Evolutionary conservation across 2,797 vertebrate genomes (phyloP).

Genomic region (Galagoides demidoff): DNA sequence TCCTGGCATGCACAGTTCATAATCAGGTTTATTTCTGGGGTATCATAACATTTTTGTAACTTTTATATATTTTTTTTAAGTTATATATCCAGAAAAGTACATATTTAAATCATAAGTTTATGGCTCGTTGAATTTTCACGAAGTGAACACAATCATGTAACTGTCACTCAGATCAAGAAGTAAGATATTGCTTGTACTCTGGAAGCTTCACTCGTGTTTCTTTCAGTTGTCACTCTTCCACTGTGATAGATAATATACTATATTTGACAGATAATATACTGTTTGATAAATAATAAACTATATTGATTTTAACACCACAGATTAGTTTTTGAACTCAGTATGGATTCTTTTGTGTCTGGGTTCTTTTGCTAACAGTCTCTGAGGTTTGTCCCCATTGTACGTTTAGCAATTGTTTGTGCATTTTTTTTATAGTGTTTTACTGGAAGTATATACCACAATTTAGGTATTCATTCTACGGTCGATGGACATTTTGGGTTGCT

Average conservation of each 20-base stretch:
- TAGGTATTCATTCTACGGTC: not conserved
- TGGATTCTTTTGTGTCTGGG: not conserved
- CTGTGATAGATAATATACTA: not conserved
- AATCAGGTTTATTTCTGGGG: not conserved
- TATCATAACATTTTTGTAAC: not conserved
- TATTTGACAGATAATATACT: not conserved
- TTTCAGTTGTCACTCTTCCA: not conserved
- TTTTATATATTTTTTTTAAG: constrained; percentile 2
- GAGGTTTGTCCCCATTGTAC: not conserved
- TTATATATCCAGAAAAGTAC: not conserved
- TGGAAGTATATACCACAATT: not conserved
- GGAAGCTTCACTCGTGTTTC: not conserved
- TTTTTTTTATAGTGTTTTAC: not conserved
- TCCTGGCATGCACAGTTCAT: not conserved
- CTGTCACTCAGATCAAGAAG: not conserved
- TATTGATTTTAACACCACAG: not conserved
- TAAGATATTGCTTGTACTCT: not conserved
- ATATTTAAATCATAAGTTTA: not conserved
- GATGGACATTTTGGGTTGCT: not conserved
- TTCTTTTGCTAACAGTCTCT: not conserved
- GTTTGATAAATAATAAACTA: not conserved
- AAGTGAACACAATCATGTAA: not conserved
- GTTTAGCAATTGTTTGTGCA: not conserved
- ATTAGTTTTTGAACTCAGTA: not conserved
- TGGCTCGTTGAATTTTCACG: constrained; percentile 11